Evolutionary conservation across 1,140 invertebrate species (phyloP), one percentile per base, ranked within the genome.

Genomic region (Trinorchestia longiramus): DNA sequence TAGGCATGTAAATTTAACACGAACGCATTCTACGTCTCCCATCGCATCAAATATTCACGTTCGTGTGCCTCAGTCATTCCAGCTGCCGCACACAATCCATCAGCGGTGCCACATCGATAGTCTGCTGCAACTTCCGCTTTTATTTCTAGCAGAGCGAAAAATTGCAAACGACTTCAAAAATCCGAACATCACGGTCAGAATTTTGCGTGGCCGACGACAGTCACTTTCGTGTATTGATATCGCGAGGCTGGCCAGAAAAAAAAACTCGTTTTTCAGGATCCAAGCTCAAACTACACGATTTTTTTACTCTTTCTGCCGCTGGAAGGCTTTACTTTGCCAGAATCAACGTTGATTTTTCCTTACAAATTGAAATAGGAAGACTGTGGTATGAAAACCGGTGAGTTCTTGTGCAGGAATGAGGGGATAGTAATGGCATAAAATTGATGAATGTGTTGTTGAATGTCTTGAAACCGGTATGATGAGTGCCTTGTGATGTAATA

Each of bases 221-320:
- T 90, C 88, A 90, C 88, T 90, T 90, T 90, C n/a, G 88, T 43
- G 88, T 90, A 90, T 90, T 90, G 88, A 90, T 90, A 90, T 90
- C 88, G 43, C 88, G 88, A 43, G 41, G 36, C 17, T 36, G 3
- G 15, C 88, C 41, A 41, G 88, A 90, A 90, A 90, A n/a, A 77
- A 90, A 90, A 36, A 36, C n/a, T 90, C 88, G 88, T 43, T 41
- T 90, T 90, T 87, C 28, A 43, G 88, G 88, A 90, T 42, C n/a
- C 43, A 11, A 42, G n/a, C 88, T 90, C 88, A 90, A 90, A 90
- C 43, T 90, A 90, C 88, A 90, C 15, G 88, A 90, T 90, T 90
- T 90, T 90, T 90, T 17, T 28, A 90, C 43, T 90, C 28, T 42
- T 90, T 41, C 43, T 1, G 23, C 43, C 43, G 41, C 42, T 43